These are phyloP conservation scores for Arrhopalites spinosus DNA, from an alignment of 2,888 invertebrate species.

Conservation along the genomic window DNA sequence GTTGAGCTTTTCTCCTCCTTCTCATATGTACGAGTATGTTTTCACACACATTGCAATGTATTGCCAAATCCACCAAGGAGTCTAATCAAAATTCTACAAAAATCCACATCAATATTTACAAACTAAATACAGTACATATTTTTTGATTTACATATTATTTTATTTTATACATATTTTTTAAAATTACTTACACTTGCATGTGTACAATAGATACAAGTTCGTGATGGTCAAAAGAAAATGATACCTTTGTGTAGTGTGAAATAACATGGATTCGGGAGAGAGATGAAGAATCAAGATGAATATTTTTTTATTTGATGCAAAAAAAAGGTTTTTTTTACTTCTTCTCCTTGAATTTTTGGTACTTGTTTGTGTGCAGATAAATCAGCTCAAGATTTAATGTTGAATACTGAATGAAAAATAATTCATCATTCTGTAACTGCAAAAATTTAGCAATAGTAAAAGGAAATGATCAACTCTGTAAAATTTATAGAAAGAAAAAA, in stretches of 20 bases:
- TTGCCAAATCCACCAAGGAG: no score
- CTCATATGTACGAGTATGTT: no score
- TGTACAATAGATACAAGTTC: not conserved
- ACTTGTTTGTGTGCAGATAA: not conserved
- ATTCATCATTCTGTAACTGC: not conserved
- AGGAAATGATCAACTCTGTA: no score
- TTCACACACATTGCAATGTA: no score
- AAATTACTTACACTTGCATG: no score
- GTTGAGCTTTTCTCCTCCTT: no score
- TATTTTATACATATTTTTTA: no score
- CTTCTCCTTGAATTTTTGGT: not conserved
- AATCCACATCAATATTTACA: no score
- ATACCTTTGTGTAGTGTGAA: conserved; percentile 12
- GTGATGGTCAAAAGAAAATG: conserved; percentile 7
- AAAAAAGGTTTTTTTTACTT: conserved; percentile 1
- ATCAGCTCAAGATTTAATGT: not conserved
- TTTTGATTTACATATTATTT: no score
- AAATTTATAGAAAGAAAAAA: not conserved
- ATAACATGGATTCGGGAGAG: conserved; percentile 5
- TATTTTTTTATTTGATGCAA: conserved; percentile 11
- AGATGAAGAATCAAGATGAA: conserved; percentile 16
- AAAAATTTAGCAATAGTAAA: not conserved
- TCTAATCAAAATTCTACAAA: no score
- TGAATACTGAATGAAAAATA: not conserved
- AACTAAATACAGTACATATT: no score